Conservation (phyloP, 1,140 invertebrate species). For the Paraescarpia echinospica region DNA sequence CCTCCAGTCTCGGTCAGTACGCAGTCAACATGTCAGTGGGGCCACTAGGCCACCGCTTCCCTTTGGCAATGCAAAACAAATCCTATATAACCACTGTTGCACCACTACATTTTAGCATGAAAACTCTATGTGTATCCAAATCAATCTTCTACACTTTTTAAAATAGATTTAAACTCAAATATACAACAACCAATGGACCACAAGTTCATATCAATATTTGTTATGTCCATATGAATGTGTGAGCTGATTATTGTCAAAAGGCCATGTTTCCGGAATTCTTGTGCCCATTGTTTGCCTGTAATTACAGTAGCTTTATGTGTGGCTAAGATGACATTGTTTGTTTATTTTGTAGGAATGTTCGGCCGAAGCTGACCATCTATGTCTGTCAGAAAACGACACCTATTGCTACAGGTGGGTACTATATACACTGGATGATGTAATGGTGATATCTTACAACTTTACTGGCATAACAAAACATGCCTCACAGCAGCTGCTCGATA, state of each 20-base stretch:
- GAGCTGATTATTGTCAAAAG: not conserved
- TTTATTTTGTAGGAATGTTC: conserved; percentile 65
- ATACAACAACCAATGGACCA: not conserved
- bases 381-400: conserved; percentile 66
- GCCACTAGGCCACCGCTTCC: too few relatives aligned
- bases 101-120: too few relatives aligned
- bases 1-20: conserved; percentile 66
- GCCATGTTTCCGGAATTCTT: too few relatives aligned
- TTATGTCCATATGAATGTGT: conserved; percentile 7
- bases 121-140: not conserved
- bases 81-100: too few relatives aligned
- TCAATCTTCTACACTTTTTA: not conserved
- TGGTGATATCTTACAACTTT: not conserved
- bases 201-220: not conserved
- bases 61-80: too few relatives aligned
- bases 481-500: too few relatives aligned
- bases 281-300: too few relatives aligned
- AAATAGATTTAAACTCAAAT: too few relatives aligned
- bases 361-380: conserved; percentile 78
- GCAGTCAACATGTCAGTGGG: too few relatives aligned
- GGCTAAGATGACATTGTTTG: conserved; percentile 17
- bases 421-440: not conserved
- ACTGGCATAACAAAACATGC: not conserved
- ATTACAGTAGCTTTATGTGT: conserved; percentile 9
- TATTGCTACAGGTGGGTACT: not conserved